Evolutionary conservation across 2,888 invertebrate genomes (phyloP), one percentile per base, ranked within the genome.

Genomic region (Ennomos quercinarius): DNA sequence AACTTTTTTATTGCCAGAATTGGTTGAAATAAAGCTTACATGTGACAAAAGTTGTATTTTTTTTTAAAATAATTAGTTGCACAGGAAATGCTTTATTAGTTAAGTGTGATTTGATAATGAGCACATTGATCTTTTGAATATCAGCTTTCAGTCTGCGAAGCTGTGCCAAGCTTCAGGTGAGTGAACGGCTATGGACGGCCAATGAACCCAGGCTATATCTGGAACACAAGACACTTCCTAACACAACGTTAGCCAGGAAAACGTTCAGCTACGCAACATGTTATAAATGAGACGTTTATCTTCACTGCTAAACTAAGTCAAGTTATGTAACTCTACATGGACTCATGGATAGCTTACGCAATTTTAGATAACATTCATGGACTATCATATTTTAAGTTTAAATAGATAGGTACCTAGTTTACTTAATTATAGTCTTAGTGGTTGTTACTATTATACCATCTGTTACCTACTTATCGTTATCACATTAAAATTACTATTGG

Each of bases 131-230:
- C 61, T 27, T n/a, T 59, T 59, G 59, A 64, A 74, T 87, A 80
- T 89, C 87, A 78, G 73, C 76, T 89, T 88, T 79, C 88, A 83
- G 63, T 66, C 61, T 2, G 63, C 57, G 66, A 72, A 78, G 70
- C 76, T 77, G 75, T 88, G 91, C 91, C 91, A 91, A 88, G 69
- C 72, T 62, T 72, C 89, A 90, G 88, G 90, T 91, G 87, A 89
- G 81, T 88, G 90, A 80, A 89, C 91, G 82, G 63, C 67, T 61
- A 70, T 67, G 71, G 63, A 61, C 72, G 87, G 72, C 70, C 90
- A 74, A 84, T 87, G 84, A 90, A 80, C 90, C 77, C 74, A 55
- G 50, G 68, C 84, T 91, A 91, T 89, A 89, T 84, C 83, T 80
- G 83, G 80, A 79, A 64, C 66, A 72, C 71, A 78, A 53, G 77